phyloP scores from a whole-genome alignment of 2,888 invertebrate genomes.

The Philereme transversata region DNA sequence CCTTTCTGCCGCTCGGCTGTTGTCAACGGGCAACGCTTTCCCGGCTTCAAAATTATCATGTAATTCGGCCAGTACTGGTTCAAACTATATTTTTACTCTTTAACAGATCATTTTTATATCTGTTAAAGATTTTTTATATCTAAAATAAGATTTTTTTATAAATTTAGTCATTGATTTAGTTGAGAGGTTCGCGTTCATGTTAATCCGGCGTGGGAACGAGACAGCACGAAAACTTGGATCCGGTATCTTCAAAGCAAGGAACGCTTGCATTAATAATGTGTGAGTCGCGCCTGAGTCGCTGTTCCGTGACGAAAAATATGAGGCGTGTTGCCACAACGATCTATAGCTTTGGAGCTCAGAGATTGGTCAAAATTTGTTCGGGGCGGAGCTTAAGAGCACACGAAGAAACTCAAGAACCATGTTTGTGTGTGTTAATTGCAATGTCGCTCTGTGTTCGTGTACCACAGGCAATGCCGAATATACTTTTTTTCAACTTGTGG shows the following conservation, averaged over 20 bases:
- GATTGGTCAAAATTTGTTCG: conserved; percentile 77
- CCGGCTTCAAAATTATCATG: conserved; percentile 50
- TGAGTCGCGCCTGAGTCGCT: conserved; percentile 83
- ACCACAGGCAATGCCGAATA: conserved; percentile 62
- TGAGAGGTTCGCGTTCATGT: conserved; percentile 28
- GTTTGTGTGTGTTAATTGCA: conserved; percentile 82
- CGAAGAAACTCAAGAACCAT: conserved; percentile 59
- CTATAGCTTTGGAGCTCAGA: conserved; percentile 68
- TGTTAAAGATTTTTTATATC: neutral
- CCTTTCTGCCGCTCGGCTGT: conserved; percentile 65
- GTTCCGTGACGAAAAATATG: conserved; percentile 80
- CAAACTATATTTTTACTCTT: conserved; percentile 1
- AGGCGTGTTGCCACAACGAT: conserved; percentile 81
- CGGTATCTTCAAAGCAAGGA: conserved; percentile 78
- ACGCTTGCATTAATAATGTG: conserved; percentile 79
- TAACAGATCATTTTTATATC: conserved; percentile 3
- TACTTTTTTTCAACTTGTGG: conserved; percentile 53
- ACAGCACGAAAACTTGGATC: conserved; percentile 69
- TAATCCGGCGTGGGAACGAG: conserved; percentile 65
- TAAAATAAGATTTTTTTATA: conserved; percentile 2
- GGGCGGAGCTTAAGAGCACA: conserved; percentile 78
- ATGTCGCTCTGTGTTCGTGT: conserved; percentile 72
- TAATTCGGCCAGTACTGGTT: conserved; percentile 35
- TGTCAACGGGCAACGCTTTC: conserved; percentile 42
- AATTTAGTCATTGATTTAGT: conserved; percentile 11